Base-by-base conservation (phyloP, 2,888 invertebrate species). In the Agrilus biguttatus region DNA sequence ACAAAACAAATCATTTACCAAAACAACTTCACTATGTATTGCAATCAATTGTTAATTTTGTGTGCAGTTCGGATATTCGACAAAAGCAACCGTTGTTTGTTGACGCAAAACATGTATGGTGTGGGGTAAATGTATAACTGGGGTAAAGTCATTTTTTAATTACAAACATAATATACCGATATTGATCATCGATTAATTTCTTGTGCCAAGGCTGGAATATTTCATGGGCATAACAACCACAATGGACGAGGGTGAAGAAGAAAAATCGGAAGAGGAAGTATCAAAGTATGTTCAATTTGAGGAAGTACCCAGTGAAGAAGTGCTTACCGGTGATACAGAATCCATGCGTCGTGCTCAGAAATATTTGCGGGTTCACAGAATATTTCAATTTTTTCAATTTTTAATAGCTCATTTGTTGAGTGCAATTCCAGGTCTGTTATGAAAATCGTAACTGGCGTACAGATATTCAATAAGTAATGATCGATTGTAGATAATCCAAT, bases 371-470 rank as follows among this genome's bases (percentile, higher is more conserved):
- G 49, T 56, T 1, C 67, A 65, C 42, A 62, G 61, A 37, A 65
- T 70, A 39, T 65, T 61, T 47, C 64, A 70, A 46, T 63, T 71
- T 34, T 68, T 67, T 50, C 64, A 66, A 49, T 71, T 67, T 53
- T 56, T 71, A 40, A 60, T 66, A 40, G 61, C 66, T 2, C 69
- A 70, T 48, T 49, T 71, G 33, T 49, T 69, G 32, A 61, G 63
- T 21, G 60, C 61, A 10, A 54, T 59, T 44, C 66, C 69, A 42
- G 56, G 58, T 58, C 49, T 36, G 40, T 42, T 12, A 12, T 34
- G 2, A n/a, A 10, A 33, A 33, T 40, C 17, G 17, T 17, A 17
- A 17, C 2, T 3, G 4, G 14, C 7, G n/a, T 14, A 17, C 8
- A 37, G 10, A 17, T 19, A 23, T 28, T 39, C 7, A 33, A 39